Evolutionary conservation across 2,888 invertebrate genomes (phyloP).

Genomic region (Plebejus anna): DNA sequence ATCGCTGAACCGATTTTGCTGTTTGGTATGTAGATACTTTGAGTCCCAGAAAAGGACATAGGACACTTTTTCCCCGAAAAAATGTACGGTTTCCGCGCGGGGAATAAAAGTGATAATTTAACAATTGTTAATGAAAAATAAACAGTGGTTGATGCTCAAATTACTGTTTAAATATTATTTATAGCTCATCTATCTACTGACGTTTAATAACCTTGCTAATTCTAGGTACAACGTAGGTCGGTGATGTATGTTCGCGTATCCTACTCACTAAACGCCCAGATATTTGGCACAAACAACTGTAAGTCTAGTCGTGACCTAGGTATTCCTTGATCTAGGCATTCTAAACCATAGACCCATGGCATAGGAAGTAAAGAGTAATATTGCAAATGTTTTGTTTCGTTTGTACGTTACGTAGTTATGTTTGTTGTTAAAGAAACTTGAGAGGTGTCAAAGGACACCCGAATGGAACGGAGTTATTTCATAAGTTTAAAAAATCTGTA

Average conservation of each 20-base stretch:
- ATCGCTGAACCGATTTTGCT: no score
- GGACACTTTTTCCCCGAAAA: no score
- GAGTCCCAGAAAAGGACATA: no score
- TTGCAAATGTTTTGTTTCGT: background rate
- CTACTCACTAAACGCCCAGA: slow-evolving; percentile 11
- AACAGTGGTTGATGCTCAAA: background rate
- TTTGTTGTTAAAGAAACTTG: background rate
- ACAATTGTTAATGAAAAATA: background rate
- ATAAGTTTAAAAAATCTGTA: no score
- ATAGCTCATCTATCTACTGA: background rate
- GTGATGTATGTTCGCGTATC: slow-evolving; percentile 7
- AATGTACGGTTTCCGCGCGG: no score
- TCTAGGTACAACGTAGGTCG: background rate
- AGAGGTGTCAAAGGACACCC: no score
- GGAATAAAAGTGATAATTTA: background rate
- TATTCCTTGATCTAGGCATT: background rate
- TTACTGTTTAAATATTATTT: background rate
- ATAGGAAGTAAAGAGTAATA: background rate
- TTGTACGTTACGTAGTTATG: no score
- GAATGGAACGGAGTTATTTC: no score
- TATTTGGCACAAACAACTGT: background rate
- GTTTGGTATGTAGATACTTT: no score
- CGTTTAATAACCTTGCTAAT: background rate
- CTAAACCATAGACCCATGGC: background rate
- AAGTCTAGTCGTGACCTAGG: background rate